These are phyloP conservation scores for Vireo griseus DNA, from an alignment of 2,797 vertebrate species.

Conservation along the genomic window DNA sequence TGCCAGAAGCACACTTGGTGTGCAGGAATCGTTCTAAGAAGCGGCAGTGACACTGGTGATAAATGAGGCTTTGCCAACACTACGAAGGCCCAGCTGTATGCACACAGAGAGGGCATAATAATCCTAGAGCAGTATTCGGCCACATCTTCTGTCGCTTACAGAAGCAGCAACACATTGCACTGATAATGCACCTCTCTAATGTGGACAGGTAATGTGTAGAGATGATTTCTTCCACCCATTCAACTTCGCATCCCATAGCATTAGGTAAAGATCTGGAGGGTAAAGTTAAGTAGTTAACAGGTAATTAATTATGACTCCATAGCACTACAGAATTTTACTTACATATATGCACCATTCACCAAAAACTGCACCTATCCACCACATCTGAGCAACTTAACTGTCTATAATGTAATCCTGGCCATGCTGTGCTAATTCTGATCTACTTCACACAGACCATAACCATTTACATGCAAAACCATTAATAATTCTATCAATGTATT, in stretches of 20 bases:
- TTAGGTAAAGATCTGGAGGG: neutral
- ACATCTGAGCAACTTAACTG: neutral
- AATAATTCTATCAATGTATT: neutral
- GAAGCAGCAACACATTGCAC: neutral
- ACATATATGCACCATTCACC: neutral
- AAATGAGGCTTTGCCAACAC: neutral
- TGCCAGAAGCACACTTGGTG: neutral
- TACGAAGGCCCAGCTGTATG: neutral
- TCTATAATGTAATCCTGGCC: neutral
- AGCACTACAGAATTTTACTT: neutral
- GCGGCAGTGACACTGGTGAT: neutral
- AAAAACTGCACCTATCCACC: neutral
- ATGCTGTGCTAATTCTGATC: neutral
- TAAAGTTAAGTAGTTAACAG: neutral
- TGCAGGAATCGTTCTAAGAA: neutral
- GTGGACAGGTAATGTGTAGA: rapidly evolving
- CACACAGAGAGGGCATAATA: neutral
- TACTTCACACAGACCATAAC: neutral
- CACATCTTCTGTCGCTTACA: neutral
- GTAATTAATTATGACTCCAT: neutral
- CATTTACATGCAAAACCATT: neutral
- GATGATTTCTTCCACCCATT: neutral
- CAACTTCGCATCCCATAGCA: neutral
- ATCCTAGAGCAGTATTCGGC: neutral
- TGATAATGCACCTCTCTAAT: neutral